Conservation (phyloP, 1,140 invertebrate species). For the Drosophila nigromelanica region DNA sequence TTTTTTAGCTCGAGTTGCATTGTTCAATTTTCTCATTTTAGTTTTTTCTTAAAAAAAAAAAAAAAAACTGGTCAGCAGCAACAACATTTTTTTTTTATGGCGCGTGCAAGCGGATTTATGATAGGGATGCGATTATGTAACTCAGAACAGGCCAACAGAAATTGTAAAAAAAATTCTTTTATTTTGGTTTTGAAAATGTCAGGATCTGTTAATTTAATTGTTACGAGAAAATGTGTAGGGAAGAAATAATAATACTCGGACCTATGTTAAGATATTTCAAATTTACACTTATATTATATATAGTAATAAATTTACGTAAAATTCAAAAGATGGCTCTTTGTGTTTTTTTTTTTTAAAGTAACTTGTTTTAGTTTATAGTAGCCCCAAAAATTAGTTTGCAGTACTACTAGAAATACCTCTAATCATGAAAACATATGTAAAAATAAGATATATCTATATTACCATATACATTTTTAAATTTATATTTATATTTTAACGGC, state of each 20-base stretch:
- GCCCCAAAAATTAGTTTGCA: too few species aligned
- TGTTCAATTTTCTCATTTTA: slow-evolving; percentile 9
- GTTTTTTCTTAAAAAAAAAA: slow-evolving; percentile 15
- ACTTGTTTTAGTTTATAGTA: too few species aligned
- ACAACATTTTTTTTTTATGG: slow-evolving; percentile 24
- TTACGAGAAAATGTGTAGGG: not conserved
- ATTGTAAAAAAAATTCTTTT: not conserved
- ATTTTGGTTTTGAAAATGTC: not conserved
- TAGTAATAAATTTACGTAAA: too few species aligned
- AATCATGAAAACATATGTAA: too few species aligned
- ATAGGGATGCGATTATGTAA: slow-evolving; percentile 25
- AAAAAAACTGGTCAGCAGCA: not conserved
- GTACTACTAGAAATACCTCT: too few species aligned
- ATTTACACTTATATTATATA: not conserved
- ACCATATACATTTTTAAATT: too few species aligned
- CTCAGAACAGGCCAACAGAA: not conserved
- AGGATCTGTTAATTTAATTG: not conserved
- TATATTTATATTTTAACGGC: too few species aligned
- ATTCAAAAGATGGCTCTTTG: too few species aligned
- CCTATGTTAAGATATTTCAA: not conserved
- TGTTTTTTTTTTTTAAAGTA: too few species aligned
- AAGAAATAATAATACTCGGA: not conserved
- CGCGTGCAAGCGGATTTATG: slow-evolving; percentile 33
- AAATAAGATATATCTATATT: too few species aligned
- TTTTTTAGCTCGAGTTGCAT: slow-evolving; percentile 23